Conservation (phyloP, 2,888 invertebrate species). For the Ypsolopha sequella region DNA sequence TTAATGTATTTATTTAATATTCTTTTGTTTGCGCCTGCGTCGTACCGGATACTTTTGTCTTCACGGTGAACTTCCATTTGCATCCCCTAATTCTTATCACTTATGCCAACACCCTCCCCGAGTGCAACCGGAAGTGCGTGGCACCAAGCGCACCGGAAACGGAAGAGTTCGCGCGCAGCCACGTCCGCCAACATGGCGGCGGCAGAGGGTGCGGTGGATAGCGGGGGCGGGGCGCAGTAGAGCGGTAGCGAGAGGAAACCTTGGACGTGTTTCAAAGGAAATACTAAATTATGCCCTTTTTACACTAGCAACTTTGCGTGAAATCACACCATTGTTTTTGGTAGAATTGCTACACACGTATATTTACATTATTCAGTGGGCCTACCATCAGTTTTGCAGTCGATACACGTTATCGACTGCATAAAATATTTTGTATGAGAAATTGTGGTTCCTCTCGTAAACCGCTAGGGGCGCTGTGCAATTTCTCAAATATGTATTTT, state of each 20-base stretch:
- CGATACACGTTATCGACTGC: too few relatives aligned
- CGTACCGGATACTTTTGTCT: too few relatives aligned
- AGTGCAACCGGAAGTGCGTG: conserved; percentile 5
- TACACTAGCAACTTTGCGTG: not conserved
- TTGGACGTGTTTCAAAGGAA: conserved; percentile 1
- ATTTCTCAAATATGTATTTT: too few relatives aligned
- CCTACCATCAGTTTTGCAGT: too few relatives aligned
- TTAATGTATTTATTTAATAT: too few relatives aligned
- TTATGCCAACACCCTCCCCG: not conserved
- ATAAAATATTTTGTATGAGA: too few relatives aligned
- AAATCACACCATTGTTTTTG: too few relatives aligned
- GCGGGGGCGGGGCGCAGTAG: not conserved
- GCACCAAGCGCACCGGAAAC: not conserved
- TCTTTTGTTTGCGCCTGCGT: too few relatives aligned
- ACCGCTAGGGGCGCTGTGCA: too few relatives aligned
- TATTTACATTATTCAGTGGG: too few relatives aligned
- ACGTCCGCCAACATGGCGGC: conserved; percentile 22
- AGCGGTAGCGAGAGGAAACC: not conserved
- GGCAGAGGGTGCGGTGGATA: conserved; percentile 2
- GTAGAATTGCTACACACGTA: too few relatives aligned
- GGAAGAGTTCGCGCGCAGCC: conserved; percentile 10
- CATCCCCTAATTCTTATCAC: conserved; percentile 6
- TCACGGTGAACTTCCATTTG: conserved; percentile 3
- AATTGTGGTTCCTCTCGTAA: too few relatives aligned
- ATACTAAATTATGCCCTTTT: not conserved